A percentile compares a stretch with the other conserved stretches of the same genome.
These are phyloP conservation scores for Arion vulgaris DNA, from an alignment of 1,140 invertebrate species.

Conservation along the genomic window DNA sequence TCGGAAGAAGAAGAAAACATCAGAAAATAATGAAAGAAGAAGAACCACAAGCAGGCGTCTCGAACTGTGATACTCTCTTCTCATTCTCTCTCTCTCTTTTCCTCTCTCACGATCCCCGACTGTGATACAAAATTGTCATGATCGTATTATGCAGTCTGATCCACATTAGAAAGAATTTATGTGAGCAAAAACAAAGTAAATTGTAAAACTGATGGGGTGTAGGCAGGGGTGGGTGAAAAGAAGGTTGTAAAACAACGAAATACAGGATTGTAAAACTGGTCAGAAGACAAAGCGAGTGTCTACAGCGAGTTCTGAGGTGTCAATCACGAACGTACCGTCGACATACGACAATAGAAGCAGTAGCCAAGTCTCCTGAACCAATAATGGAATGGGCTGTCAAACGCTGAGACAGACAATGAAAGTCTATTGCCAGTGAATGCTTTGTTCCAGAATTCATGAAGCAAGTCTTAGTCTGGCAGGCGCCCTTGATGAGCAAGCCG, in stretches of 20 bases:
- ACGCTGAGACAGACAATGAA: neutral
- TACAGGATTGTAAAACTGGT: neutral
- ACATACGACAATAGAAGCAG: neutral
- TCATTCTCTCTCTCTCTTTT: too few species aligned
- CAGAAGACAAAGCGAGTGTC: slow-evolving; percentile 8
- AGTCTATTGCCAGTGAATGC: neutral
- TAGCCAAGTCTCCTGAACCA: neutral
- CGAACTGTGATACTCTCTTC: too few species aligned
- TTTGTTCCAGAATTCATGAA: slow-evolving; percentile 10
- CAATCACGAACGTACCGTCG: neutral
- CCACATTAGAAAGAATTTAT: too few species aligned
- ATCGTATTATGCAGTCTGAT: too few species aligned
- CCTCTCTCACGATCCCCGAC: too few species aligned
- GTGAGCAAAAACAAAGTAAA: too few species aligned
- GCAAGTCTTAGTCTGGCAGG: neutral
- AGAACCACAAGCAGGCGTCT: too few species aligned
- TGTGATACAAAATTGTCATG: too few species aligned
- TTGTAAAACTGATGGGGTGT: too few species aligned
- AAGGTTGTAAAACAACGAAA: neutral
- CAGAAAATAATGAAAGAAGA: too few species aligned
- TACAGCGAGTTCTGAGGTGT: neutral
- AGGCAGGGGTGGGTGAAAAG: too few species aligned
- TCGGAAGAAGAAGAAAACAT: too few species aligned
- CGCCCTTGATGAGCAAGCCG: neutral
- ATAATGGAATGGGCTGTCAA: neutral